phyloP scores from a whole-genome alignment of 2,888 invertebrate species.

The Dynastes tityus region DNA sequence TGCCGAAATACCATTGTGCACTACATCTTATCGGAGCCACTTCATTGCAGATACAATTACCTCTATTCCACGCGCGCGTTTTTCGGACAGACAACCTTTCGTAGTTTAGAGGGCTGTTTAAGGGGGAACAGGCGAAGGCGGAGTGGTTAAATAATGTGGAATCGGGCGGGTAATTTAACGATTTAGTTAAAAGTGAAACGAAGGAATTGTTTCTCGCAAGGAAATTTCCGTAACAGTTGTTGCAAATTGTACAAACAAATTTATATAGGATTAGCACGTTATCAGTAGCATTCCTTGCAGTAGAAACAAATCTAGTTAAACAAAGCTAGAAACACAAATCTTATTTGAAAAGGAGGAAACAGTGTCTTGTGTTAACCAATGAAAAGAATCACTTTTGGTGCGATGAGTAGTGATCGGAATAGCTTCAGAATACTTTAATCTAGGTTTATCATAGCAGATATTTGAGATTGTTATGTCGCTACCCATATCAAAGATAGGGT shows the following conservation, averaged over 20 bases:
- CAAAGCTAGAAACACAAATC: neutral
- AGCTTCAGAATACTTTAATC: no score
- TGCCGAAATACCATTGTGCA: neutral
- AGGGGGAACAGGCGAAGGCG: neutral
- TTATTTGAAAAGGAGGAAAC: neutral
- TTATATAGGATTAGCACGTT: neutral
- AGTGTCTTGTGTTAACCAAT: no score
- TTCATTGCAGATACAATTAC: neutral
- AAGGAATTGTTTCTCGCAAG: neutral
- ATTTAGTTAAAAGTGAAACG: neutral
- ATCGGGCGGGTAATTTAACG: neutral
- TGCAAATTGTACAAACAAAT: neutral
- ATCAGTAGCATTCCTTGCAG: neutral
- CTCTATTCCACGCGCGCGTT: neutral
- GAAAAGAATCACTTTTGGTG: no score
- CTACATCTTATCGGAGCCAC: neutral
- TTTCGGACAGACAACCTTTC: neutral
- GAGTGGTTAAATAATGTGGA: neutral
- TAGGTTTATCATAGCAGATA: no score
- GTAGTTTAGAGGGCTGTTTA: neutral
- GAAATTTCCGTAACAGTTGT: neutral
- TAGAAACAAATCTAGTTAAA: neutral
- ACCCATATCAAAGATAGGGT: no score
- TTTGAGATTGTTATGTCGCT: no score
- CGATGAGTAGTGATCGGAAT: no score